Base-by-base conservation (phyloP, 2,797 vertebrate species). In the Acipenser oxyrinchus region DNA sequence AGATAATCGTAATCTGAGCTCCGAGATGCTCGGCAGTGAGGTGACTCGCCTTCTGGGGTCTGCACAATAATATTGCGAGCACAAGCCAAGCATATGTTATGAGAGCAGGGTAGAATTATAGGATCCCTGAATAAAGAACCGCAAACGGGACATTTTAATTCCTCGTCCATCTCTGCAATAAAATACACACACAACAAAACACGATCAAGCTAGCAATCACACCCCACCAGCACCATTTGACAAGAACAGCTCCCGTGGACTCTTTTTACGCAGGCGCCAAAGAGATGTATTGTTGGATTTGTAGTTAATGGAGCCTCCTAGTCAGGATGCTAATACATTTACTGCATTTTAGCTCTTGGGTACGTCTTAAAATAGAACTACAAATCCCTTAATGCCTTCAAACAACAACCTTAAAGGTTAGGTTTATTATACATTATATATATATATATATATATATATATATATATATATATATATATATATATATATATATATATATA, bases 101-200 rank as follows among this genome's bases (percentile, higher is more conserved):
- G 96, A 15, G 96, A 96, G 70, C 96, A 98, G 7, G 95, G 96
- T 77, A 98, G 77, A 74, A 98, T 93, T 75, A 98, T 80, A 62
- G 96, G 95, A 68, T 98, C 96, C 74, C 89, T 90, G 78, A 93
- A 98, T 23, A 98, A 88, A 1, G 94, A 93, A 7, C 95, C 95
- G 75, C 96, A 98, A 55, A 98, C 95, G 0, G 95, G 96, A 76
- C 96, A 98, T 85, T 98, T 98, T 57, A 98, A 83, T 84, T 98
- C 96, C 85, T 98, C 96, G 81, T 98, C 96, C 96, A 98, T 98
- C 75, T 79, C 86, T 69, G 82, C 69, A 75, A 72, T 72, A 66
- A 71, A 75, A 63, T 59, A 37, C 37, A 37, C 37, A 37, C 37
- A 37, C 37, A 37, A 37, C 37, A 4, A 5, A 37, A 37, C 37